Percentiles rank a stretch among this genome's conserved stretches.
These are phyloP conservation scores for Phalacrocorax aristotelis DNA, from an alignment of 2,113 vertebrate species.

Conservation along the genomic window DNA sequence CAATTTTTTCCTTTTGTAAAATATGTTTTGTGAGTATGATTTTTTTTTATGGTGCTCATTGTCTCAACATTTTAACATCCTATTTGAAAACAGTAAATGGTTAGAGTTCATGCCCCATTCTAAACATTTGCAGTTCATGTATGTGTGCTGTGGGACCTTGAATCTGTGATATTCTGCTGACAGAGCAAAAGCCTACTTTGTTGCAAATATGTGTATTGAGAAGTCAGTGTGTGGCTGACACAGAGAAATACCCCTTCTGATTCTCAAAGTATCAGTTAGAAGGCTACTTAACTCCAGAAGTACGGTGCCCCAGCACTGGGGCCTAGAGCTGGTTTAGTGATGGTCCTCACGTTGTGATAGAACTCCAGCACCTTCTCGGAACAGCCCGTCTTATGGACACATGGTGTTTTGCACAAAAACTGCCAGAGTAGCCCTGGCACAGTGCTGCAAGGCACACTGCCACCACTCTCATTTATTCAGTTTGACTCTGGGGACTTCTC, in stretches of 20 bases:
- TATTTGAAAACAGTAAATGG: neutral
- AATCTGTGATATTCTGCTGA: neutral
- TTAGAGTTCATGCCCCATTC: neutral
- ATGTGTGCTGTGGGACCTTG: neutral
- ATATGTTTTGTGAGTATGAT: neutral
- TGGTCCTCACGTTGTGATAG: neutral
- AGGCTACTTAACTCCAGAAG: neutral
- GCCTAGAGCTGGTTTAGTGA: neutral
- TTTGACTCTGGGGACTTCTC: neutral
- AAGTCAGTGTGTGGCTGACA: neutral
- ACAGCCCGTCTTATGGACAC: rapidly evolving
- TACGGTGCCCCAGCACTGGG: neutral
- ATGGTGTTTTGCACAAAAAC: neutral
- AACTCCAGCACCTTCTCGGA: neutral
- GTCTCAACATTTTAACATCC: neutral
- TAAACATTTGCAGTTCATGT: neutral
- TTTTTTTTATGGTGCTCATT: neutral
- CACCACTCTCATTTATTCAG: neutral
- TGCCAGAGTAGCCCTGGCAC: neutral
- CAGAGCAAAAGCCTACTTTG: neutral
- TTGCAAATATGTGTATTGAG: neutral
- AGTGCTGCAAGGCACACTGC: neutral
- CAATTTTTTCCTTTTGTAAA: neutral
- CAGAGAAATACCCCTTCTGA: neutral
- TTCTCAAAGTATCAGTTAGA: neutral